Conservation (phyloP, 23 tunicate species). For the Halocynthia roretzi region DNA sequence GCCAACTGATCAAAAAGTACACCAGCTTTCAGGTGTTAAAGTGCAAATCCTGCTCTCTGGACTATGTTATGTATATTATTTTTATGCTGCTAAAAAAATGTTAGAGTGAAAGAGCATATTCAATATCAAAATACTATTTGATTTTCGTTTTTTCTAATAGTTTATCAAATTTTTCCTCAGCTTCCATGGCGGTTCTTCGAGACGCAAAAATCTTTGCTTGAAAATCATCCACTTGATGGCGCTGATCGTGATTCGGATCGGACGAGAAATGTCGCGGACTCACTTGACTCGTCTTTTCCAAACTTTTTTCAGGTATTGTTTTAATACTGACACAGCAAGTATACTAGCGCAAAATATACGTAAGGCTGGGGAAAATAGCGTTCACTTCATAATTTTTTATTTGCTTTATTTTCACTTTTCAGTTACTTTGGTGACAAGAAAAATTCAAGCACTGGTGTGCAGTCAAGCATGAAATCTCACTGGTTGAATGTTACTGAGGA, state of each 20-base stretch:
- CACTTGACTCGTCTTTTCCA: constrained; percentile 33
- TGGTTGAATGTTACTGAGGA: not conserved
- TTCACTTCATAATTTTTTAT: not conserved
- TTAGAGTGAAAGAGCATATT: no score
- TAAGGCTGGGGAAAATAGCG: not conserved
- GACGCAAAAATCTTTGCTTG: constrained; percentile 53
- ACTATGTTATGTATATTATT: no score
- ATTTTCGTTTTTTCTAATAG: no score
- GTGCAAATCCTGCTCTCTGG: no score
- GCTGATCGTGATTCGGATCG: constrained; percentile 48
- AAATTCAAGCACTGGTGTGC: constrained; percentile 4
- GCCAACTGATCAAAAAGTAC: no score
- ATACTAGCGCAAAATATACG: not conserved
- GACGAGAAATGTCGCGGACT: constrained; percentile 66
- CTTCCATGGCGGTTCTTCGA: constrained; percentile 45
- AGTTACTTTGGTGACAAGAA: not conserved
- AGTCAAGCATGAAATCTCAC: not conserved
- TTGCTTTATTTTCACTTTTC: not conserved
- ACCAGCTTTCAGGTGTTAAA: no score
- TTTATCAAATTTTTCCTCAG: constrained; percentile 7
- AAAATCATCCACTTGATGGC: constrained; percentile 40
- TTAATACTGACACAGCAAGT: no score
- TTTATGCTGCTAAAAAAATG: no score
- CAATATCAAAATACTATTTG: no score
- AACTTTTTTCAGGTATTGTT: constrained; percentile 35